Conservation (phyloP, 2,888 invertebrate species). For the Agonopterix heracliana region DNA sequence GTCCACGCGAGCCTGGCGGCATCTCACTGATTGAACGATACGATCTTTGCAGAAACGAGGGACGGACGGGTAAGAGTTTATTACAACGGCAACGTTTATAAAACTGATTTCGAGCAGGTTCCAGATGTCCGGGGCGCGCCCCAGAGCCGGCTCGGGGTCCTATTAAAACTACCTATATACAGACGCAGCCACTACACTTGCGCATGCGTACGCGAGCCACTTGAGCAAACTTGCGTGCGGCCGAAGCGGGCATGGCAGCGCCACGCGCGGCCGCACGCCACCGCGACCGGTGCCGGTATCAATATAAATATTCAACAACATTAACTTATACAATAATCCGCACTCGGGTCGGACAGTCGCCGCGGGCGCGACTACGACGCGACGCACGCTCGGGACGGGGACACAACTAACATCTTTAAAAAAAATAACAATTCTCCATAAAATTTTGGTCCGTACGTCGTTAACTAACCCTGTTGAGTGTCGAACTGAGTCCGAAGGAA, state of each 20-base stretch:
- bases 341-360: constrained; percentile 26
- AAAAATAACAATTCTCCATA: constrained; percentile 35
- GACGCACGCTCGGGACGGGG: constrained; percentile 42
- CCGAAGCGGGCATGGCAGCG: constrained; percentile 16
- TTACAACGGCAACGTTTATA: constrained; percentile 27
- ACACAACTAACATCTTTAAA: constrained; percentile 41
- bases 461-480: constrained; percentile 56
- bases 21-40: constrained; percentile 8
- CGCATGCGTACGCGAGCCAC: constrained; percentile 57
- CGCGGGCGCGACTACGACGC: constrained; percentile 20
- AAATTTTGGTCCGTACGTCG: constrained; percentile 56
- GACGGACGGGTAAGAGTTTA: constrained; percentile 34
- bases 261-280: constrained; percentile 7
- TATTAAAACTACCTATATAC: constrained; percentile 62
- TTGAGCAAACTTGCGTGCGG: constrained; percentile 58
- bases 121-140: constrained; percentile 16
- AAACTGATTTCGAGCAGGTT: constrained; percentile 28
- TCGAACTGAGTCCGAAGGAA: constrained; percentile 43
- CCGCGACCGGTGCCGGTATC: constrained; percentile 9
- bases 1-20: constrained; percentile 6
- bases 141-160: constrained; percentile 20
- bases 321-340: constrained; percentile 23
- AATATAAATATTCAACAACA: constrained; percentile 42
- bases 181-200: constrained; percentile 60
- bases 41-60: constrained; percentile 19